Conservation (phyloP, 1,140 invertebrate species). For the Anastrepha obliqua region DNA sequence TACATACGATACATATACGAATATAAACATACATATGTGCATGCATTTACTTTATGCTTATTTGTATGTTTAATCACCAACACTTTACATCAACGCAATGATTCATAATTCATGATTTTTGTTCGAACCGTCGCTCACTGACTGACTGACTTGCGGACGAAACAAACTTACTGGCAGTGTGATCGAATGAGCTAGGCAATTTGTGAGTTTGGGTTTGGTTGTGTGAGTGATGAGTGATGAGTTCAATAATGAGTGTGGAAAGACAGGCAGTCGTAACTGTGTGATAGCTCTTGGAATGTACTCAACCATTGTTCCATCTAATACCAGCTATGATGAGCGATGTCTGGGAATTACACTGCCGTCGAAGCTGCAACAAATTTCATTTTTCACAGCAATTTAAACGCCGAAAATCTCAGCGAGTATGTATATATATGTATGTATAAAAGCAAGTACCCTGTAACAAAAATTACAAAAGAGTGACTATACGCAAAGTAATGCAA, state of each 20-base stretch:
- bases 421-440: too few species aligned
- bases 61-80: slow-evolving; percentile 50
- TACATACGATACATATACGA: too few species aligned
- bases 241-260: slow-evolving; percentile 24
- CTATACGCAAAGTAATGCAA: too few species aligned
- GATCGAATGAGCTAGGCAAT: neutral
- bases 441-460: too few species aligned
- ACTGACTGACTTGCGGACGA: neutral
- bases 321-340: neutral
- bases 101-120: slow-evolving; percentile 50
- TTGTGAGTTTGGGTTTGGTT: neutral
- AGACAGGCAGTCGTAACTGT: neutral
- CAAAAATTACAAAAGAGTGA: too few species aligned
- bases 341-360: neutral
- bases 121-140: slow-evolving; percentile 26
- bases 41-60: neutral
- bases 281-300: neutral
- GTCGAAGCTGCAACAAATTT: neutral
- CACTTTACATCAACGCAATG: slow-evolving; percentile 39
- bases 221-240: slow-evolving; percentile 40
- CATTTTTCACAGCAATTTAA: neutral
- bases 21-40: neutral
- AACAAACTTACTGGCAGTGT: neutral
- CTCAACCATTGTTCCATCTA: slow-evolving; percentile 7
- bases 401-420: neutral